phyloP scores from a whole-genome alignment of 2,113 vertebrate genomes.

The Cyphomyrus discorhynchus region DNA sequence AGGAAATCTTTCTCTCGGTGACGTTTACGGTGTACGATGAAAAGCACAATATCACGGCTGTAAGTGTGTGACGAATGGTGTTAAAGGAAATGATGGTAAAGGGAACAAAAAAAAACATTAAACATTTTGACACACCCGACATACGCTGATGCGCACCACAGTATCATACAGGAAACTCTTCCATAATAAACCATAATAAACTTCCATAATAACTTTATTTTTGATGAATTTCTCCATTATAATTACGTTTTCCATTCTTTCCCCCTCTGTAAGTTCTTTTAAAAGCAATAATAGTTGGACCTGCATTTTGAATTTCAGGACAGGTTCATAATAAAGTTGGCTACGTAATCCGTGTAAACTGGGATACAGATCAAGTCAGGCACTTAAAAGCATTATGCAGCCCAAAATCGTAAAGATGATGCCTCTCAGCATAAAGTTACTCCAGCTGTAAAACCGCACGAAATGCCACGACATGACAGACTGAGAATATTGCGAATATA shows the following conservation, averaged over 20 bases:
- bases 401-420: conserved; percentile 3
- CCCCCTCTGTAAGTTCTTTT: not conserved
- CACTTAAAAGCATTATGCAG: not conserved
- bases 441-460: not conserved
- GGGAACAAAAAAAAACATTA: not conserved
- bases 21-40: not conserved
- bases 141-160: not conserved
- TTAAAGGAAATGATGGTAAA: not conserved
- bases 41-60: not conserved
- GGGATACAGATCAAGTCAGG: not conserved
- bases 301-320: conserved; percentile 6
- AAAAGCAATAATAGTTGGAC: not conserved
- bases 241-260: not conserved
- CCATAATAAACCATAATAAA: not conserved
- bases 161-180: not conserved
- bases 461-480: not conserved
- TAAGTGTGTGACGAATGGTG: not conserved
- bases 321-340: conserved; percentile 1
- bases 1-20: not conserved
- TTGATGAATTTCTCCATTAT: not conserved
- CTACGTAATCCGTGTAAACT: not conserved
- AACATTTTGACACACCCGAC: not conserved
- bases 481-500: not conserved
- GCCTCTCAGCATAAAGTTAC: not conserved
- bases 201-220: not conserved